phyloP scores from a whole-genome alignment of 2,888 invertebrate species.

The Drosophila setosimentum region DNA sequence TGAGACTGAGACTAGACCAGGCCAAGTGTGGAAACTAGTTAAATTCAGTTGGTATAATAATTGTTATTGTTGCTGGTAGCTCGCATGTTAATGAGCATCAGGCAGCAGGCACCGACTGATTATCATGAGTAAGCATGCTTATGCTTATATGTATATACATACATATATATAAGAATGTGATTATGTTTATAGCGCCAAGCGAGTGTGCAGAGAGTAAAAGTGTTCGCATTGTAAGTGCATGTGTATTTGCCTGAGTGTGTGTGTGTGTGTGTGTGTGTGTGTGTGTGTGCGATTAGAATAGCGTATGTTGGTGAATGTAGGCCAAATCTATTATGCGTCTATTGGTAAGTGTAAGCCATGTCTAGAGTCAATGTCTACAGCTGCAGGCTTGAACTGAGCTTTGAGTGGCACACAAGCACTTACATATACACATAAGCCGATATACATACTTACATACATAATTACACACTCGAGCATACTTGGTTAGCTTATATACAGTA shows the following conservation, averaged over 20 bases:
- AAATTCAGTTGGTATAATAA: slow-evolving; percentile 72
- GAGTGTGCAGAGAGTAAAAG: slow-evolving; percentile 72
- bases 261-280: slow-evolving; percentile 13
- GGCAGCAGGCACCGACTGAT: slow-evolving; percentile 62
- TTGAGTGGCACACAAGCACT: slow-evolving; percentile 31
- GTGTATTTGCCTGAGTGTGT: slow-evolving; percentile 10
- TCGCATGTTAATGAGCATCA: slow-evolving; percentile 78
- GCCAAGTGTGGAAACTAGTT: slow-evolving; percentile 82
- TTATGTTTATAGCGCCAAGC: slow-evolving; percentile 50
- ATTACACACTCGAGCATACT: not conserved
- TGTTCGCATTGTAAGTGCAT: slow-evolving; percentile 64
- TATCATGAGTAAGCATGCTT: slow-evolving; percentile 80
- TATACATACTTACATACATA: not conserved
- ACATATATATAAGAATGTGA: slow-evolving; percentile 1
- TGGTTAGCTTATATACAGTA: slow-evolving; percentile 6
- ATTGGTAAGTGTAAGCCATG: slow-evolving; percentile 49
- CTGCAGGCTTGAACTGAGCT: slow-evolving; percentile 35
- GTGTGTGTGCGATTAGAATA: slow-evolving; percentile 51
- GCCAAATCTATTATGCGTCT: slow-evolving; percentile 74
- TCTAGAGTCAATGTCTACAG: slow-evolving; percentile 40
- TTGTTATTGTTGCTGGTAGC: slow-evolving; percentile 65
- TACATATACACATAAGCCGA: slow-evolving; percentile 1
- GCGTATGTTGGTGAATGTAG: slow-evolving; percentile 61
- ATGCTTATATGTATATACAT: slow-evolving; percentile 59
- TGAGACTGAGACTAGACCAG: slow-evolving; percentile 71